Evolutionary conservation across 2,797 vertebrate genomes (phyloP).

Genomic region (Leucoraja ocellata): DNA sequence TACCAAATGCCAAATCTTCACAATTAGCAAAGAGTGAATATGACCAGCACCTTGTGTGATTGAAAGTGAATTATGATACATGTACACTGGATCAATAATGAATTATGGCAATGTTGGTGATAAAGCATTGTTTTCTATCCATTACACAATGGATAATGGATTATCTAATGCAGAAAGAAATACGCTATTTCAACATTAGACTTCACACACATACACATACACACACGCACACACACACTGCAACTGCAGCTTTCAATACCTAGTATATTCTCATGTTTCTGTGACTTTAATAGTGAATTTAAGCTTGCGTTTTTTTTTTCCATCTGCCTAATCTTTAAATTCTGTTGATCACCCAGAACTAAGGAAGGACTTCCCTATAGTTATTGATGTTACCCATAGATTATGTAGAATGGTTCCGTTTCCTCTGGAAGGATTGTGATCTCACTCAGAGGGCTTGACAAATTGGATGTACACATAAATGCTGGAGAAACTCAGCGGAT

Average conservation of each 20-base stretch:
- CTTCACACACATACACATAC: too few species aligned
- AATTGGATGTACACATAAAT: too few species aligned
- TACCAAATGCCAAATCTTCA: conserved; percentile 12
- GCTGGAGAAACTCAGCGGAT: too few species aligned
- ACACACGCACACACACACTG: too few species aligned
- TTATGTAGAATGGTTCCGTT: neutral
- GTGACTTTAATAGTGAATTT: neutral
- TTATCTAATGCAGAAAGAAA: neutral
- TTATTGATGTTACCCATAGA: neutral
- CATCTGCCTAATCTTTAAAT: neutral
- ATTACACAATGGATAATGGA: neutral
- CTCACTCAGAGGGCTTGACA: neutral
- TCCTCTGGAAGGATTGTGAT: neutral
- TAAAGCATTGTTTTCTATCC: neutral
- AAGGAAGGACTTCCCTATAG: neutral
- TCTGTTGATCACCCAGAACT: neutral
- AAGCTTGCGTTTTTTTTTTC: neutral
- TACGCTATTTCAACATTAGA: neutral
- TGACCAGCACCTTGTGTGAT: neutral
- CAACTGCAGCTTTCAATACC: neutral
- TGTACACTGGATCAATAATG: neutral
- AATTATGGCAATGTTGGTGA: conserved; percentile 23
- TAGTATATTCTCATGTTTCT: neutral
- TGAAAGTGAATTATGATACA: conserved; percentile 26
- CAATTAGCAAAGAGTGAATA: neutral